Evolutionary conservation across 2,113 vertebrate genomes (phyloP).

Genomic region (Dryoscopus gambensis): DNA sequence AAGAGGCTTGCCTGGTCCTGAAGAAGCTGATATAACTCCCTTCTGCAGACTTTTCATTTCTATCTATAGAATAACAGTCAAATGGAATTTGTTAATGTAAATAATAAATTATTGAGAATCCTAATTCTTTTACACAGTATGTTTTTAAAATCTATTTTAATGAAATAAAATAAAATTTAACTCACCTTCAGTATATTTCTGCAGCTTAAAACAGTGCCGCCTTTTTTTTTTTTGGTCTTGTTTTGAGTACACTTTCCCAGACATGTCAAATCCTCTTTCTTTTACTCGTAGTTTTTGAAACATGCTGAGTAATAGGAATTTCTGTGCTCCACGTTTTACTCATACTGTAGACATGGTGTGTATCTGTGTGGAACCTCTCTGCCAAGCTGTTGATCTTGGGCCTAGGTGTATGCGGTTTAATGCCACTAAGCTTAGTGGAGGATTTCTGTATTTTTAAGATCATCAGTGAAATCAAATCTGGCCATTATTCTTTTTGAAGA

Average conservation of each 20-base stretch:
- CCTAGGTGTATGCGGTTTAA: background rate
- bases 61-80: conserved; percentile 57
- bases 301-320: background rate
- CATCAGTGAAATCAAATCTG: background rate
- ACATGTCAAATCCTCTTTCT: background rate
- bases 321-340: background rate
- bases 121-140: conserved; percentile 78
- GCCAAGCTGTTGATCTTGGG: background rate
- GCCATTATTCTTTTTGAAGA: background rate
- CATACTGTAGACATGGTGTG: background rate
- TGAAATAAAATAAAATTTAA: conserved; percentile 74
- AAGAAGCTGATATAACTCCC: background rate
- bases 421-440: background rate
- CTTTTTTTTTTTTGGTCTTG: background rate
- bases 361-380: background rate
- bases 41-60: background rate
- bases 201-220: background rate
- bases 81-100: conserved; percentile 73
- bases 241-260: background rate
- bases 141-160: conserved; percentile 81
- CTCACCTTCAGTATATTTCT: conserved; percentile 30
- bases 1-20: background rate
- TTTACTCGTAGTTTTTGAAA: background rate
- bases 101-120: conserved; percentile 85
- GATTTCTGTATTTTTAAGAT: background rate